These are phyloP conservation scores for Drosophila monieri DNA, from an alignment of 2,888 invertebrate species.

Conservation along the genomic window DNA sequence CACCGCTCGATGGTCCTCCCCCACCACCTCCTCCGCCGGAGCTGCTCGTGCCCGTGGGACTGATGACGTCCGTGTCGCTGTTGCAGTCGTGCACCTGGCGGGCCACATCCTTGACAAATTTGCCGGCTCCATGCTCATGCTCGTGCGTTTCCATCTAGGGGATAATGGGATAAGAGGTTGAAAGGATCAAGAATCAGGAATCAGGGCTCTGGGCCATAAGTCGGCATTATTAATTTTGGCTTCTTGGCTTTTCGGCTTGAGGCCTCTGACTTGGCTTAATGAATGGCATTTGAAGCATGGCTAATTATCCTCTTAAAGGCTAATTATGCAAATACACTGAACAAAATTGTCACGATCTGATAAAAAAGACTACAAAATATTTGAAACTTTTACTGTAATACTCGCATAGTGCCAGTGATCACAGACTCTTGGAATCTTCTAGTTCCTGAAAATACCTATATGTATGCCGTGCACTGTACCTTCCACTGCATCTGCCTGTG, in stretches of 20 bases:
- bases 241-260: slow-evolving; percentile 8
- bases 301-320: slow-evolving; percentile 39
- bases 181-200: neutral
- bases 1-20: slow-evolving; percentile 72
- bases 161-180: neutral
- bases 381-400: no score
- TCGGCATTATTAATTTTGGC: slow-evolving; percentile 19
- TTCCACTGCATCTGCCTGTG: neutral
- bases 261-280: slow-evolving; percentile 11
- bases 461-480: neutral
- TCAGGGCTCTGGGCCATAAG: neutral
- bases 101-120: slow-evolving; percentile 76
- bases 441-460: neutral
- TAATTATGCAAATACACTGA: slow-evolving; percentile 46
- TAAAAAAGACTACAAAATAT: no score
- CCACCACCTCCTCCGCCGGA: slow-evolving; percentile 79
- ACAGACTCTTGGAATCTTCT: slow-evolving; percentile 1
- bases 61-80: slow-evolving; percentile 80
- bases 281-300: slow-evolving; percentile 21
- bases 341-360: no score
- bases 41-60: slow-evolving; percentile 81
- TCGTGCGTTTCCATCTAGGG: slow-evolving; percentile 77
- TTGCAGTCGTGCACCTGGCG: slow-evolving; percentile 70
- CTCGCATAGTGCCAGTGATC: no score
- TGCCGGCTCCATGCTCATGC: slow-evolving; percentile 64